Conservation (phyloP, 2,797 vertebrate genomes). For the Gambelia wislizenii region DNA sequence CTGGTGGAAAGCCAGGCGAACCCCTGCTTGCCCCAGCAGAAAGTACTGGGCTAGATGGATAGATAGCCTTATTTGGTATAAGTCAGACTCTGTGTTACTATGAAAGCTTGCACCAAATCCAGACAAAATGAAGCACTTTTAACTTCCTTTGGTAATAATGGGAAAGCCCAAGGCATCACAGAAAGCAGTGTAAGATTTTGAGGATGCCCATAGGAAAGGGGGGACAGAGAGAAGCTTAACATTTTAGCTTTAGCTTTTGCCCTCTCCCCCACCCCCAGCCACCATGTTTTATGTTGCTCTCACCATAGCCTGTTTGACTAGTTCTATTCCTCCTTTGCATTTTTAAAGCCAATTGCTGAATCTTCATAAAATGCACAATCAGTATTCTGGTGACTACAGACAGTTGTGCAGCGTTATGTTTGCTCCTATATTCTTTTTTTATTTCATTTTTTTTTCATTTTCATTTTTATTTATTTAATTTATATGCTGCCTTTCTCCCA, state of each 20-base stretch:
- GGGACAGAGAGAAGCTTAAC: background rate
- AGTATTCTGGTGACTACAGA: background rate
- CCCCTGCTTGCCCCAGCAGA: background rate
- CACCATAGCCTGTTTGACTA: background rate
- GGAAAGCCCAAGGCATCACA: background rate
- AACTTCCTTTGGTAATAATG: background rate
- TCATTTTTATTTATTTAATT: too few species aligned
- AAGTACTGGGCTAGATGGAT: background rate
- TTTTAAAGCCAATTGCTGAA: conserved; percentile 1
- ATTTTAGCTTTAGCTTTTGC: background rate
- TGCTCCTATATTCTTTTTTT: too few species aligned
- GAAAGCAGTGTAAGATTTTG: background rate
- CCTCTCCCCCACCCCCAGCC: too few species aligned
- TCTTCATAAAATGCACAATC: background rate
- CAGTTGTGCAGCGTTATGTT: background rate
- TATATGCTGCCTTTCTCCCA: too few species aligned
- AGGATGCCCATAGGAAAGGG: background rate
- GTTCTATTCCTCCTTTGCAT: background rate
- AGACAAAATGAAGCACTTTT: background rate
- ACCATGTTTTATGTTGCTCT: background rate
- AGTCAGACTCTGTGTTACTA: background rate
- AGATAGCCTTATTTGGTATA: background rate
- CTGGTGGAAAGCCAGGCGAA: background rate
- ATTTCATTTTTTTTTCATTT: too few species aligned
- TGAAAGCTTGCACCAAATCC: background rate